Evolutionary conservation across 2,113 vertebrate genomes (phyloP), one percentile per base, ranked within the genome.

Genomic region (Mormyrus iriodes): DNA sequence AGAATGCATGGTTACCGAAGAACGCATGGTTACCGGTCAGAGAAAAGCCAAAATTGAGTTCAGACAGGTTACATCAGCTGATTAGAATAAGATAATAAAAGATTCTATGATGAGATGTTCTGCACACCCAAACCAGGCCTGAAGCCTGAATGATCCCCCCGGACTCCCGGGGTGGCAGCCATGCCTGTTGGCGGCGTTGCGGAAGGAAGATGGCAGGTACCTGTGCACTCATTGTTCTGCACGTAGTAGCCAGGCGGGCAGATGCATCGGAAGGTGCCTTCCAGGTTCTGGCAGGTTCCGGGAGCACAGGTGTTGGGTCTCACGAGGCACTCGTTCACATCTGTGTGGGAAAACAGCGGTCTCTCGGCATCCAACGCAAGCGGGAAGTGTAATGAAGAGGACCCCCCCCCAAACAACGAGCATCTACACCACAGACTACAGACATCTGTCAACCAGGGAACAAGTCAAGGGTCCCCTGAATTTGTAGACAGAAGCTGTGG

Each of bases 211-310:
- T 3, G 12, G 13, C 9, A 12, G 2, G 52, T 85, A 99, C 98
- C 98, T 97, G 97, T 95, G 92, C 98, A 99, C 48, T 91, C 97
- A 93, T 99, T 97, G 69, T 97, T 95, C 24, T 96, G 93, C 39
- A 99, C 95, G 87, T 95, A 92, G 88, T 98, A 99, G 51, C 98
- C 98, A 88, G 94, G 92, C 21, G 97, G 98, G 91, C 98, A 99
- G 91, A 98, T 98, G 88, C 98, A 99, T 90, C 97, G 96, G 93
- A 97, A 99, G 0, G 97, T 96, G 0, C 98, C 98, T 51, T 99
- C 98, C 94, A 98, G 90, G 91, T 99, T 99, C 91, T 98, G 95
- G 92, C 98, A 99, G 0, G 97, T 98, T 76, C 98, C 98, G 6
- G 97, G 97, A 12, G 97, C 96, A 61, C 98, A 99, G 61, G 97